Evolutionary conservation across 1,140 invertebrate species (phyloP).

Genomic region (Lordiphosa mommai): DNA sequence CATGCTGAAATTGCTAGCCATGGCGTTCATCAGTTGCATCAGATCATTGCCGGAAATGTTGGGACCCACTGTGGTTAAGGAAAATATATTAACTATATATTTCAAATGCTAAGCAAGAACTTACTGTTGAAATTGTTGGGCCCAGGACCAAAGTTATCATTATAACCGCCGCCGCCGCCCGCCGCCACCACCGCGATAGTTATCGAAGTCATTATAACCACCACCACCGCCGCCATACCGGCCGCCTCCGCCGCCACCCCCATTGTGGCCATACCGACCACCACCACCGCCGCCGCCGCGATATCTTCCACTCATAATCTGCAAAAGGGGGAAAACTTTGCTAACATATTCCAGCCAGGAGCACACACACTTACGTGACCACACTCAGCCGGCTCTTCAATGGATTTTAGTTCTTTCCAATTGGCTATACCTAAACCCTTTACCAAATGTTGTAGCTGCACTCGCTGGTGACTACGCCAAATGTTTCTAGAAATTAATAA

Average conservation of each 20-base stretch:
- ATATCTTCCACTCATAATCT: slow-evolving; percentile 74
- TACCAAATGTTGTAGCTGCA: slow-evolving; percentile 32
- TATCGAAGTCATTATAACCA: slow-evolving; percentile 64
- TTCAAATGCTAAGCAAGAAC: slow-evolving; percentile 1
- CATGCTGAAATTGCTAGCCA: slow-evolving; percentile 77
- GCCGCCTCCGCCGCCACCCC: slow-evolving; percentile 35
- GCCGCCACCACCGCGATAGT: slow-evolving; percentile 45
- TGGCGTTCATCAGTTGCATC: slow-evolving; percentile 72
- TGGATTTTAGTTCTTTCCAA: too few relatives aligned
- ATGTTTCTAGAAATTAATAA: slow-evolving; percentile 63
- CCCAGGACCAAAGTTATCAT: slow-evolving; percentile 60
- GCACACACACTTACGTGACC: slow-evolving; percentile 65
- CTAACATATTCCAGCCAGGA: neutral
- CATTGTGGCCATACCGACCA: slow-evolving; percentile 28
- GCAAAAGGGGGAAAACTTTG: neutral
- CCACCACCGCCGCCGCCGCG: slow-evolving; percentile 52
- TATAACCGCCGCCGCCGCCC: slow-evolving; percentile 51
- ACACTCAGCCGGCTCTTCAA: slow-evolving; percentile 46
- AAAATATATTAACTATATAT: neutral
- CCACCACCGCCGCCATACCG: slow-evolving; percentile 36
- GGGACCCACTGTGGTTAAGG: slow-evolving; percentile 45
- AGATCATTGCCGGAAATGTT: slow-evolving; percentile 67
- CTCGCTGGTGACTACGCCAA: slow-evolving; percentile 55
- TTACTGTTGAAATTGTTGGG: slow-evolving; percentile 71
- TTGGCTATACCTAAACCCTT: neutral